Evolutionary conservation across 2,797 vertebrate genomes (phyloP).

Genomic region (Amphiprion clarkii): DNA sequence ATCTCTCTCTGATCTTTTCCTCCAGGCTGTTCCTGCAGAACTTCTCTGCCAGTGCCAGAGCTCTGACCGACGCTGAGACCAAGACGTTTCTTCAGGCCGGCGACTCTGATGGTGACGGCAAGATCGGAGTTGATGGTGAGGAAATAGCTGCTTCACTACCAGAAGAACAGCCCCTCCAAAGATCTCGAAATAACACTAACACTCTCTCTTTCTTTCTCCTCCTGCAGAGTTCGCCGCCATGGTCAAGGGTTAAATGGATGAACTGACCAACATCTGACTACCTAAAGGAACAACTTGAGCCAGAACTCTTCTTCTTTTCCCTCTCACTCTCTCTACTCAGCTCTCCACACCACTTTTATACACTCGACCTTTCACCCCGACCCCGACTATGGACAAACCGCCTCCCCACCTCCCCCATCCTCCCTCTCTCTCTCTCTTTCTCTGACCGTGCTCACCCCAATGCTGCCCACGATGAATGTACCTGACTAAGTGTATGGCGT

Average conservation of each 20-base stretch:
- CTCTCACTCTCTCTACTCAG: conserved; percentile 62
- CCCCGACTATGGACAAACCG: conserved; percentile 52
- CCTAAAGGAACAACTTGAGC: conserved; percentile 84
- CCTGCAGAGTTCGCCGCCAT: conserved; percentile 82
- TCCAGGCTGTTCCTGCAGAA: conserved; percentile 88
- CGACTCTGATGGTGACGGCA: conserved; percentile 87
- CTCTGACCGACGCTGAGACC: conserved; percentile 84
- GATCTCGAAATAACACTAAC: neutral
- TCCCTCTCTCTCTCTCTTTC: conserved; percentile 24
- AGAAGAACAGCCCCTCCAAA: neutral
- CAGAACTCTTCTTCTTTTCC: conserved; percentile 69
- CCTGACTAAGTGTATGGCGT: conserved; percentile 76
- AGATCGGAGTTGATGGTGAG: conserved; percentile 88
- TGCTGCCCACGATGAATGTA: conserved; percentile 82
- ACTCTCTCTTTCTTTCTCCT: conserved; percentile 3
- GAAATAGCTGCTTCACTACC: neutral
- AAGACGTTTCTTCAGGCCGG: conserved; percentile 82
- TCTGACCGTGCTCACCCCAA: conserved; percentile 71
- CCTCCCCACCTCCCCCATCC: neutral
- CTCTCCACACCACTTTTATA: conserved; percentile 83
- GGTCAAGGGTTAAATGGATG: conserved; percentile 81
- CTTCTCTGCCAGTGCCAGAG: conserved; percentile 82
- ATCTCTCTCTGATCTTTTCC: neutral
- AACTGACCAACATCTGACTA: conserved; percentile 77
- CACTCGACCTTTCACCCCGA: conserved; percentile 68